phyloP scores from a whole-genome alignment of 2,888 invertebrate genomes.

The Craniophora ligustri region DNA sequence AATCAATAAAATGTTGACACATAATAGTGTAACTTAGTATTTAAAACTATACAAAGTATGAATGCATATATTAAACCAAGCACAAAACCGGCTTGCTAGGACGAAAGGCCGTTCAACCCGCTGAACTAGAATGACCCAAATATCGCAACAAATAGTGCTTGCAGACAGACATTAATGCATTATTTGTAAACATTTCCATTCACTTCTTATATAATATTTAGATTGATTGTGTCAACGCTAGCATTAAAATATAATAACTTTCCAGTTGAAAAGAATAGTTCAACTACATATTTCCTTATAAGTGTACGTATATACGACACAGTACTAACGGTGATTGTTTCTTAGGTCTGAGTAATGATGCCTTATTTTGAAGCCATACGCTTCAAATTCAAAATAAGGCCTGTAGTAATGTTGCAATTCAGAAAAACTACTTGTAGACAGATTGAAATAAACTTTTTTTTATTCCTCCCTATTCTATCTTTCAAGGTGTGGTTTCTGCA shows the following conservation, averaged over 20 bases:
- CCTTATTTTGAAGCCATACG: no score
- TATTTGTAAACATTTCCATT: constrained; percentile 55
- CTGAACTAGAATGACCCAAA: constrained; percentile 82
- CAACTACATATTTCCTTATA: constrained; percentile 1
- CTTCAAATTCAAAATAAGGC: neutral
- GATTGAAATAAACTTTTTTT: constrained; percentile 15
- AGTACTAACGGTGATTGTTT: neutral
- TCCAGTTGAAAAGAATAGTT: constrained; percentile 4
- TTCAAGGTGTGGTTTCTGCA: constrained; percentile 24
- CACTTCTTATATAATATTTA: constrained; percentile 35
- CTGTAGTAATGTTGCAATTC: constrained; percentile 7
- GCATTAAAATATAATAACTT: constrained; percentile 8
- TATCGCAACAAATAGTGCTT: constrained; percentile 73
- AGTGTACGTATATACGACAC: no score
- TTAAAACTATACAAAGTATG: constrained; percentile 28
- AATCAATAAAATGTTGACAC: neutral
- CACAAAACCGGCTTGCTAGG: constrained; percentile 72
- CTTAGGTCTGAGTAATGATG: no score
- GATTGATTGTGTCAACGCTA: constrained; percentile 4
- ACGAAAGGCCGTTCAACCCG: constrained; percentile 77
- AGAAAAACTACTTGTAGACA: neutral
- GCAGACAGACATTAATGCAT: constrained; percentile 57
- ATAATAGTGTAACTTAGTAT: constrained; percentile 10
- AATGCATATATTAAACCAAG: constrained; percentile 55
- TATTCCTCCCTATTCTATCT: constrained; percentile 5